Evolutionary conservation across 2,113 vertebrate species (phyloP).

Genomic region (Pseudorectes ferrugineus): DNA sequence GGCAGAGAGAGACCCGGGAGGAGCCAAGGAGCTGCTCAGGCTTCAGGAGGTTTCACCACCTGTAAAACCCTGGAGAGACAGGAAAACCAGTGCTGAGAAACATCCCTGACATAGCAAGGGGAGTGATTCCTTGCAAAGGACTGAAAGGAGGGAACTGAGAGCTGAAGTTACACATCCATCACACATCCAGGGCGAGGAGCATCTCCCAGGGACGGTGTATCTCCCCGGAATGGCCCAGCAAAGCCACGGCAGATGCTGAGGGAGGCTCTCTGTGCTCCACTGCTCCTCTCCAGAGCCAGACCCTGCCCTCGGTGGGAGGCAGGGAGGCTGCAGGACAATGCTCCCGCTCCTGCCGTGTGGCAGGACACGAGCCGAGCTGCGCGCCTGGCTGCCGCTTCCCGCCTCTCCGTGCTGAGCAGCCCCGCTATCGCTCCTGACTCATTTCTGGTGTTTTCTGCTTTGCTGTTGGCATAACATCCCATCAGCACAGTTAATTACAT

Average conservation of each 20-base stretch:
- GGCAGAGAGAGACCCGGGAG: not conserved
- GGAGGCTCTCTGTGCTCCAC: not conserved
- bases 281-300: not conserved
- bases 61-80: not conserved
- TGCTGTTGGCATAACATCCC: conserved; percentile 70
- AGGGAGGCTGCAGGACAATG: not conserved
- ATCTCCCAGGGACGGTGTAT: not conserved
- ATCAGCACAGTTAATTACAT: conserved; percentile 74
- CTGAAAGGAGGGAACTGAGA: not conserved
- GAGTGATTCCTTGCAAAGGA: not conserved
- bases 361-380: not conserved
- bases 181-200: not conserved
- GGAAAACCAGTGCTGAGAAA: not conserved
- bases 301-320: not conserved
- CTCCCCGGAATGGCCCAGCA: not conserved
- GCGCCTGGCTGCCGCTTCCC: not conserved
- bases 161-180: not conserved
- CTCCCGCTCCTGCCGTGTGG: not conserved
- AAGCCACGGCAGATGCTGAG: not conserved
- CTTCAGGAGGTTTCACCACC: not conserved
- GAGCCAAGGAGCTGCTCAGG: not conserved
- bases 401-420: not conserved
- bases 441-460: conserved; percentile 62
- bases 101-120: not conserved
- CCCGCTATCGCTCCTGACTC: not conserved